These are phyloP conservation scores for Dendrocopos noguchii DNA, from an alignment of 2,113 vertebrate species.

Conservation along the genomic window DNA sequence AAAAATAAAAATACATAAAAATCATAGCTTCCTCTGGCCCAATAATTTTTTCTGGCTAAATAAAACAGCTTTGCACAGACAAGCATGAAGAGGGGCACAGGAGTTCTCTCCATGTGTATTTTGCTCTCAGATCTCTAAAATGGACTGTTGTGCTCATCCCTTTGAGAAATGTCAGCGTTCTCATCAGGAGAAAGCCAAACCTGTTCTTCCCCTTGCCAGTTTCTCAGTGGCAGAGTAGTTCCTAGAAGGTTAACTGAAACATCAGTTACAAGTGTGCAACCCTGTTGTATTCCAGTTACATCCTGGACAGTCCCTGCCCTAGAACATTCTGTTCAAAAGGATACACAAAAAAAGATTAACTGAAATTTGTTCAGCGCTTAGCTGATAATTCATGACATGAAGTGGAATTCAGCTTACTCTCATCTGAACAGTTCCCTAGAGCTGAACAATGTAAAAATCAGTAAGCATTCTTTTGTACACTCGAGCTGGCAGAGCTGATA, in stretches of 20 bases:
- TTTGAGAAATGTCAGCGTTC: background rate
- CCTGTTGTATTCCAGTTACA: background rate
- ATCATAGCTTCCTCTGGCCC: background rate
- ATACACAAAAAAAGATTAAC: background rate
- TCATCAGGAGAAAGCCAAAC: background rate
- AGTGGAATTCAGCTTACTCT: background rate
- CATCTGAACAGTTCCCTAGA: background rate
- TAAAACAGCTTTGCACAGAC: background rate
- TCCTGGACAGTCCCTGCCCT: background rate
- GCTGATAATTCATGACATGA: background rate
- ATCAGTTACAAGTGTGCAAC: background rate
- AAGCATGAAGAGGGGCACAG: background rate
- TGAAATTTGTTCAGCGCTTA: background rate
- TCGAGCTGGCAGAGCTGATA: background rate
- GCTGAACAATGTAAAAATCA: background rate
- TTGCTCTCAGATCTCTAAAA: background rate
- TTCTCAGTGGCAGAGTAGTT: background rate
- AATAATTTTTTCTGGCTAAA: background rate
- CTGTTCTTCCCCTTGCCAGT: background rate
- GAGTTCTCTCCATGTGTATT: background rate
- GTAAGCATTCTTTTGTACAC: background rate
- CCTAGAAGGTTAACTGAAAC: background rate
- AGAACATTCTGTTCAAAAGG: background rate
- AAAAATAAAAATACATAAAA: background rate
- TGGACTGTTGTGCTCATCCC: background rate